Conservation (phyloP, 2,888 invertebrate species). For the Schizaphis graminum region DNA sequence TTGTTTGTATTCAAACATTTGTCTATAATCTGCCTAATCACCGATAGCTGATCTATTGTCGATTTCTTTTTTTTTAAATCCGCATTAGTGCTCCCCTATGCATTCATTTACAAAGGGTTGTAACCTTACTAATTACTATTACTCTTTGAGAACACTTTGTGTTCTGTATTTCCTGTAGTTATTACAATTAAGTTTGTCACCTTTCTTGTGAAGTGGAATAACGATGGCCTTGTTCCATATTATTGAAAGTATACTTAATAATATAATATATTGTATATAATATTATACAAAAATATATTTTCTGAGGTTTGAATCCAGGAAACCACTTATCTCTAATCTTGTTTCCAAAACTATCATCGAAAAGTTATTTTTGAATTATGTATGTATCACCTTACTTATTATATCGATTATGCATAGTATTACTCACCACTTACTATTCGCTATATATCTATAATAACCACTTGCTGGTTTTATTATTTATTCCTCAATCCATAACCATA, state of each 20-base stretch:
- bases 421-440: not conserved
- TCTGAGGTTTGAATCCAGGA: not conserved
- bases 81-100: not conserved
- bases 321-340: constrained; percentile 9
- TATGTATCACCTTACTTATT: not conserved
- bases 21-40: constrained; percentile 18
- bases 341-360: constrained; percentile 10
- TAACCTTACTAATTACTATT: too few species aligned
- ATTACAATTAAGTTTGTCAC: constrained; percentile 18
- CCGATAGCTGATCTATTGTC: not conserved
- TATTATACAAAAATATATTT: not conserved
- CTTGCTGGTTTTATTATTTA: not conserved
- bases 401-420: not conserved
- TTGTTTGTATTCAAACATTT: not conserved
- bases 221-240: constrained; percentile 1
- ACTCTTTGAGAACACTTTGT: too few species aligned
- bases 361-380: constrained; percentile 14
- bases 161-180: not conserved
- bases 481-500: not conserved
- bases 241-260: not conserved
- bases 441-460: not conserved
- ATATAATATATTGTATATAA: not conserved
- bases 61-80: too few species aligned
- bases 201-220: constrained; percentile 8
- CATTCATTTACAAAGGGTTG: not conserved